Evolutionary conservation across 2,888 invertebrate species (phyloP), one percentile per base, ranked within the genome.

Genomic region (Habrosyne pyritoides): DNA sequence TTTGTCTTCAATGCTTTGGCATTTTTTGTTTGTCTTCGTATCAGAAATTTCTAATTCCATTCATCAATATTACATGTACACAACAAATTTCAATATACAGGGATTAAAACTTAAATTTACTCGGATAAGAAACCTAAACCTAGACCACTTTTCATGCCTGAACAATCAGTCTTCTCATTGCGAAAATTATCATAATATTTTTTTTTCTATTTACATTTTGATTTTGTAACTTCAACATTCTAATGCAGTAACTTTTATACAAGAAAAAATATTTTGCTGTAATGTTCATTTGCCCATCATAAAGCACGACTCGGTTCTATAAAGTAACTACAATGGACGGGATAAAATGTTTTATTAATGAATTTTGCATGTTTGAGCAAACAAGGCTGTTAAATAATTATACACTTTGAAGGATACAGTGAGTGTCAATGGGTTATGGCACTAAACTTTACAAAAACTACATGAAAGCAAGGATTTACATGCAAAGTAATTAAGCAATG

Each of bases 121-220:
- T 80, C 75, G 71, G 80, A 81, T 83, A 82, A 81, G 77, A 79
- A 84, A 86, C 79, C 84, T 88, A 89, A 84, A 83, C 70, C 84
- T 89, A 85, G 74, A 83, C 82, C 89, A 84, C 84, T 81, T 75
- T 77, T 84, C 89, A 86, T 80, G 85, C 87, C 81, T 83, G 88
- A 89, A 87, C 89, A 84, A 87, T 91, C 91, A 91, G 91, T 91
- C 91, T 91, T 91, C 89, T 91, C 89, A 85, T 90, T 90, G 88
- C 89, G 82, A 88, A 89, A 89, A 89, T 91, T 89, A 88, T 86
- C 80, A 85, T 89, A 87, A 86, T 82, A 66, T 67, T 67, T 69
- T 69, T 69, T 75, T 75, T 73, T 76, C 71, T 86, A 85, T 87
- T 84, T 86, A 81, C 81, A 81, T 60, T 72, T 73, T 71, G 63